These are phyloP conservation scores for Cebidichthys violaceus DNA, from an alignment of 2,113 vertebrate genomes.

Conservation along the genomic window DNA sequence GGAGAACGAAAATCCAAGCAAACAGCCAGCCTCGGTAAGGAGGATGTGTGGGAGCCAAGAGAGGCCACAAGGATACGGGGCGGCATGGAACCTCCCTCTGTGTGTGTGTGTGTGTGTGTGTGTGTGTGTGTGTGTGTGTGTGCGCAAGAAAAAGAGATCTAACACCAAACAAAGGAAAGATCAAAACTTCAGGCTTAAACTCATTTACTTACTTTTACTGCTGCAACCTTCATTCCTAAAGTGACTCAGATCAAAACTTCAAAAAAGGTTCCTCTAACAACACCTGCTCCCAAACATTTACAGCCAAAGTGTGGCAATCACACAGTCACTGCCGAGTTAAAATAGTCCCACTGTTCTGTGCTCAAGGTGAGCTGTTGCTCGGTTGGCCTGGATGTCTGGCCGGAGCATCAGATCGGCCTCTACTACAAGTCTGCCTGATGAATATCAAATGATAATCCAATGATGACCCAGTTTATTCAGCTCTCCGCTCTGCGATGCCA, in stretches of 20 bases:
- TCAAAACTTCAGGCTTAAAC: not conserved
- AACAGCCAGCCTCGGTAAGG: conserved; percentile 15
- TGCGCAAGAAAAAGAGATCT: not conserved
- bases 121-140: not conserved
- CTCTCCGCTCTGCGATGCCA: conserved; percentile 3
- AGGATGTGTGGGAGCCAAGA: conserved; percentile 47
- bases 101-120: not conserved
- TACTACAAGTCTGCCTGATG: conserved; percentile 50
- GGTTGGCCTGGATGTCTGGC: conserved; percentile 3
- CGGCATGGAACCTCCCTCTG: conserved; percentile 5
- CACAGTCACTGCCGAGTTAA: not conserved
- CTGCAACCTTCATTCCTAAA: conserved; percentile 19
- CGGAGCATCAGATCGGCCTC: conserved; percentile 48
- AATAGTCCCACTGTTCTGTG: not conserved
- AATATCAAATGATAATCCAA: conserved; percentile 76
- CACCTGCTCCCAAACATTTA: conserved; percentile 11
- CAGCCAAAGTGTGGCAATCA: not conserved
- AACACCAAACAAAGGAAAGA: not conserved
- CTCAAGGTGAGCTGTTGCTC: not conserved
- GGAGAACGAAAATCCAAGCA: conserved; percentile 28
- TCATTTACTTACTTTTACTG: conserved; percentile 19
- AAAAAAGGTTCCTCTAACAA: not conserved
- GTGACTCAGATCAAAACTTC: not conserved
- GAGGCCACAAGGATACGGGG: conserved; percentile 19
- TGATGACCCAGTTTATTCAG: conserved; percentile 73